Evolutionary conservation across 2,113 vertebrate genomes (phyloP).

Genomic region (Corythornis vintsioides): DNA sequence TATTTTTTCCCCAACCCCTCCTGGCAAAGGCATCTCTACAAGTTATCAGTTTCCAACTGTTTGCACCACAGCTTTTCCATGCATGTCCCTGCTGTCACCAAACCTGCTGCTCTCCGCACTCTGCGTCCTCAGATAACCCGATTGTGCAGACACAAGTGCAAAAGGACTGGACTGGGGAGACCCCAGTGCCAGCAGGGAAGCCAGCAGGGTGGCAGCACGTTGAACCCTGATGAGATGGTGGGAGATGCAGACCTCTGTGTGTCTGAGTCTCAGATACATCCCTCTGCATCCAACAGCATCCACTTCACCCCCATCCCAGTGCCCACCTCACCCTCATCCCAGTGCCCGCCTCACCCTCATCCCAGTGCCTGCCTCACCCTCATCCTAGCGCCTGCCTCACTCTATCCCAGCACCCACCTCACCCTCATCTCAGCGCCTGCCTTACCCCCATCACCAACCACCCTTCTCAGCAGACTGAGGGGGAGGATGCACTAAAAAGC

Average conservation of each 20-base stretch:
- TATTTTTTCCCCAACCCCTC: neutral
- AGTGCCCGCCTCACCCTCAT: too few species aligned
- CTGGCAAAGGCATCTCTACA: conserved; percentile 33
- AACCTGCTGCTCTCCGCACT: conserved; percentile 7
- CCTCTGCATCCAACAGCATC: neutral
- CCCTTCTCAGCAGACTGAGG: neutral
- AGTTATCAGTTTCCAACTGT: conserved; percentile 40
- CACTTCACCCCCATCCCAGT: neutral
- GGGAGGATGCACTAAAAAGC: neutral
- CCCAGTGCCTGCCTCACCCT: too few species aligned
- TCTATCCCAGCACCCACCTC: neutral
- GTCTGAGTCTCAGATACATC: neutral
- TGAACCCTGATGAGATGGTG: neutral
- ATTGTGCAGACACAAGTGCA: accelerated
- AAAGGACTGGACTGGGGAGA: neutral
- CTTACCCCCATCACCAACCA: neutral
- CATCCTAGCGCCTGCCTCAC: too few species aligned
- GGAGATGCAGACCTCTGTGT: accelerated
- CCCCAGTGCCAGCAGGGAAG: neutral
- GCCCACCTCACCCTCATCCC: neutral
- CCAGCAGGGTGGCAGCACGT: neutral
- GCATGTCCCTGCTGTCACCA: neutral
- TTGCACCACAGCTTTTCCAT: conserved; percentile 28
- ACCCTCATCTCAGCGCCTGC: neutral
- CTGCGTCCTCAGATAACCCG: neutral